These are phyloP conservation scores for Globia sparganii DNA, from an alignment of 2,888 invertebrate species.

Conservation along the genomic window DNA sequence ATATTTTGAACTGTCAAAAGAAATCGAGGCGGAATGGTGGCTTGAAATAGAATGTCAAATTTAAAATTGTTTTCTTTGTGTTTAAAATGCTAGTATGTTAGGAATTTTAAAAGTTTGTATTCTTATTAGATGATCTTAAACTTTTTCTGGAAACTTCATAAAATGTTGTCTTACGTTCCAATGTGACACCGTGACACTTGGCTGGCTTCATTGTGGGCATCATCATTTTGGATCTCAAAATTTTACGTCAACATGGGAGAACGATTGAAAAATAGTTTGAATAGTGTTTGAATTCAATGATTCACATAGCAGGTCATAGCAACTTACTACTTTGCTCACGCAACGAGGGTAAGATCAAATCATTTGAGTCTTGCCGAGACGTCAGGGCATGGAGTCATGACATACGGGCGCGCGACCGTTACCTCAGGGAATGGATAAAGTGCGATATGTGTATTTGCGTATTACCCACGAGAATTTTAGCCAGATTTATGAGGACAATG, in stretches of 20 bases:
- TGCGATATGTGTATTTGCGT: slow-evolving; percentile 82
- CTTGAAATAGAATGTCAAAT: slow-evolving; percentile 81
- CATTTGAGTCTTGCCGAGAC: slow-evolving; percentile 88
- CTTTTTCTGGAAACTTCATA: slow-evolving; percentile 12
- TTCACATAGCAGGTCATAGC: slow-evolving; percentile 63
- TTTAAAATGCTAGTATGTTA: slow-evolving; percentile 19
- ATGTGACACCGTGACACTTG: slow-evolving; percentile 21
- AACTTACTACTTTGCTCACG: slow-evolving; percentile 78
- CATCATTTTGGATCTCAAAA: slow-evolving; percentile 70
- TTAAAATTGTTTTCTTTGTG: slow-evolving; percentile 53
- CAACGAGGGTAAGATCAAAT: slow-evolving; percentile 90
- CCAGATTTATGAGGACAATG: slow-evolving; percentile 77
- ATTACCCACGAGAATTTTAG: slow-evolving; percentile 76
- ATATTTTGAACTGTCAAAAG: slow-evolving; percentile 84
- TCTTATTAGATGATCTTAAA: background rate
- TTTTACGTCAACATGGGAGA: slow-evolving; percentile 74
- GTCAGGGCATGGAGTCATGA: slow-evolving; percentile 90
- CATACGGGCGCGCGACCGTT: slow-evolving; percentile 70
- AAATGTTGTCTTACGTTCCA: slow-evolving; percentile 9
- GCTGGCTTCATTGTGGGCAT: background rate
- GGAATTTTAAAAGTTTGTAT: slow-evolving; percentile 1
- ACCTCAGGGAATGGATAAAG: slow-evolving; percentile 87
- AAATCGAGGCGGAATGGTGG: slow-evolving; percentile 83
- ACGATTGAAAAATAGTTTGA: slow-evolving; percentile 51
- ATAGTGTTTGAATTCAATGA: slow-evolving; percentile 78